Evolutionary conservation across 2,888 invertebrate species (phyloP).

Genomic region (Volucella inanis): DNA sequence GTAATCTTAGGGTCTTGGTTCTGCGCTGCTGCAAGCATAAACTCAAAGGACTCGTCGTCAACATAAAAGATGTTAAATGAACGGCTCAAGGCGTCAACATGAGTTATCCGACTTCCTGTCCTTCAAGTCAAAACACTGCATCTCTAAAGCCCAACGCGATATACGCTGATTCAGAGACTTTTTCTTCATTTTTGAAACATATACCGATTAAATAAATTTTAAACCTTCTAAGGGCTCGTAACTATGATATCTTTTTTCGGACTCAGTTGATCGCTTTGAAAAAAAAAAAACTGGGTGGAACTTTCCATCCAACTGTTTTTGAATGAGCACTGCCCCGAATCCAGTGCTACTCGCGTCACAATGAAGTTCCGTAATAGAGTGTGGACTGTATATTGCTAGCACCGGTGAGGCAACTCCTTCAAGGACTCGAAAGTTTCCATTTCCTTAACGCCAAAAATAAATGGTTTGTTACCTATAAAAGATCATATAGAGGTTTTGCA

Average conservation of each 20-base stretch:
- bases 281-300: constrained; percentile 77
- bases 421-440: constrained; percentile 42
- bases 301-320: constrained; percentile 67
- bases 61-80: constrained; percentile 18
- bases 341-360: constrained; percentile 77
- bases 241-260: too few relatives aligned
- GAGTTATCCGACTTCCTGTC: too few relatives aligned
- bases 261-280: constrained; percentile 76
- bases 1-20: constrained; percentile 66
- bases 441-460: constrained; percentile 20
- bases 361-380: constrained; percentile 77
- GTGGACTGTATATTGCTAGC: constrained; percentile 77
- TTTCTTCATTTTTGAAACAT: constrained; percentile 69
- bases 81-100: constrained; percentile 75
- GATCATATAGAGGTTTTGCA: constrained; percentile 11
- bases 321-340: constrained; percentile 76
- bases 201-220: constrained; percentile 40
- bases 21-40: constrained; percentile 32
- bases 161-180: constrained; percentile 74
- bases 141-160: constrained; percentile 54
- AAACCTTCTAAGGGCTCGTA: constrained; percentile 22
- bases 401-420: constrained; percentile 68
- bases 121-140: too few relatives aligned
- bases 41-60: constrained; percentile 8
- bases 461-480: constrained; percentile 2